Base-by-base conservation (phyloP, 2,113 vertebrate species). In the Blennius ocellaris region DNA sequence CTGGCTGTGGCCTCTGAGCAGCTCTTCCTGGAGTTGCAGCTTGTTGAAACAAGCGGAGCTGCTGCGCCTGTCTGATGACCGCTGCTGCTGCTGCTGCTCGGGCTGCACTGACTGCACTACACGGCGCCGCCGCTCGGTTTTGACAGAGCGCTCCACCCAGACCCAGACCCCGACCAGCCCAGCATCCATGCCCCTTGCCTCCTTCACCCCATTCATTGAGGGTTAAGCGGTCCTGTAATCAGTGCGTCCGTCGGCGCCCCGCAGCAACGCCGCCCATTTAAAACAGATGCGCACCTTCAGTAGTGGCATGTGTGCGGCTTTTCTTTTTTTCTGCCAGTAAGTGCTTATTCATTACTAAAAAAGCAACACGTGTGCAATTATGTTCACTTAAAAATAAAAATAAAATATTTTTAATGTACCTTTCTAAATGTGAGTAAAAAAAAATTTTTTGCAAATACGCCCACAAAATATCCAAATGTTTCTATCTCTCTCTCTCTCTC, bases 71-170 rank as follows among this genome's bases (percentile, higher is more conserved):
- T 59, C 37, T 55, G 74, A 10, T 73, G 21, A 30, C 21, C 57
- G 71, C 69, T 58, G 77, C 65, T 73, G 59, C 38, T 69, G n/a
- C n/a, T n/a, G n/a, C n/a, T n/a, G n/a, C 69, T 63, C 76, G n/a
- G 69, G 55, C 76, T 84, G 75, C 21, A 67, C 79, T 85, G 81
- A 12, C 72, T 30, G n/a, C 73, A 65, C 52, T 14, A 38, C 59
- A 16, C 45, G 73, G 50, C 82, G 16, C 64, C 15, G 73, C 53
- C 51, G 48, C 80, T 86, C 37, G 76, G 39, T 78, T 83, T 76
- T 47, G 54, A 84, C 73, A 52, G 63, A 52, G 81, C 65, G 86
- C 89, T 90, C 87, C 89, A 87, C 88, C 88, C 83, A 37, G 62
- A 49, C 45, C 21, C 21, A n/a, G 21, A 74, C 58, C 21, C 58